A percentile compares a stretch with the other conserved stretches of the same genome.
These are phyloP conservation scores for Porites rus DNA, from an alignment of 92 coral and sea anemone genomes.

Conservation along the genomic window DNA sequence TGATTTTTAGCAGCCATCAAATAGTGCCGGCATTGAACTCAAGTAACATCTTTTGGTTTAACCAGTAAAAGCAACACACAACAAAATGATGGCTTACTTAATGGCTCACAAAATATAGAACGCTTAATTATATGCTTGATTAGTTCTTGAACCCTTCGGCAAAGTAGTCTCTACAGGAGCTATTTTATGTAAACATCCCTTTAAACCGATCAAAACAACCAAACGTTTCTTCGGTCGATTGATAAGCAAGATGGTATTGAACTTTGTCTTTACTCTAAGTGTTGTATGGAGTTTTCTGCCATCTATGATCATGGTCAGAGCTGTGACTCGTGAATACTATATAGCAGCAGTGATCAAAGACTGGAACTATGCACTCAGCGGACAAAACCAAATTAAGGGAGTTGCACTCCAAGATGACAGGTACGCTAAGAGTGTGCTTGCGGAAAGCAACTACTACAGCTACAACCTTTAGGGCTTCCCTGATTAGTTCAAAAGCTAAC, in stretches of 20 bases:
- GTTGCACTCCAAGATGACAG: conserved; percentile 7
- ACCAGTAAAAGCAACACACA: too few species aligned
- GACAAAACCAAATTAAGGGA: conserved; percentile 23
- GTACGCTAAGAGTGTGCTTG: neutral
- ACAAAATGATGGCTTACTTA: too few species aligned
- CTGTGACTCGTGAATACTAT: conserved; percentile 24
- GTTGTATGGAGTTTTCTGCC: conserved; percentile 8
- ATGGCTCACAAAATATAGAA: too few species aligned
- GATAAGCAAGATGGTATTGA: neutral
- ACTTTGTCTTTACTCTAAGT: neutral
- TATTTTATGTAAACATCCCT: too few species aligned
- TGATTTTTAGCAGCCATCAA: too few species aligned
- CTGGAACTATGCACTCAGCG: conserved; percentile 24
- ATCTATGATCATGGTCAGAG: neutral
- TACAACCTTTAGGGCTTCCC: too few species aligned
- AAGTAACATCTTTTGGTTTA: too few species aligned
- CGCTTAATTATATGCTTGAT: too few species aligned
- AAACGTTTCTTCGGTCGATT: neutral
- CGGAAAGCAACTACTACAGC: neutral
- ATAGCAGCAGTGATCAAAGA: conserved; percentile 26
- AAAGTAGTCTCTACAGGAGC: too few species aligned
- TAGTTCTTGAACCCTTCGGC: too few species aligned
- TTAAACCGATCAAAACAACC: neutral
- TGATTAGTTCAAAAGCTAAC: neutral
- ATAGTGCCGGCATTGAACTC: too few species aligned